These are phyloP conservation scores for Mesocentrotus franciscanus DNA, from an alignment of 53 echinoderm and acorn worm species.

Conservation along the genomic window DNA sequence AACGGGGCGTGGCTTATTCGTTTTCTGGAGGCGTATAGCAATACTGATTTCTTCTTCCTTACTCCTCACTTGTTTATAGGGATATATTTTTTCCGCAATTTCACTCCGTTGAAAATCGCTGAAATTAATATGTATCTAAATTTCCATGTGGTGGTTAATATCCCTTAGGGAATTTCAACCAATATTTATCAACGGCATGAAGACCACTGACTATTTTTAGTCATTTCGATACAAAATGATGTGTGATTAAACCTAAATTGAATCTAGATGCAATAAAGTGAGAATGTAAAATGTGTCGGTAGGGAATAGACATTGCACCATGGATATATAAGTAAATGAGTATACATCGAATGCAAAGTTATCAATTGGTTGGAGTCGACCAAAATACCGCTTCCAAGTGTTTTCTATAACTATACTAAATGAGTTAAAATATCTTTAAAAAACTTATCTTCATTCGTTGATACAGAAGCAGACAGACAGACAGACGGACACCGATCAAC, in stretches of 20 bases:
- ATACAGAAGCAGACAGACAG: neutral
- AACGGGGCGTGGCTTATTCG: conserved; percentile 1
- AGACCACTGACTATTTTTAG: no score
- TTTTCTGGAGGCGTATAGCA: neutral
- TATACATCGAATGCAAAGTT: neutral
- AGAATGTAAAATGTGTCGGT: neutral
- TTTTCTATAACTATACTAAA: no score
- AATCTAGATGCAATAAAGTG: neutral
- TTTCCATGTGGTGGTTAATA: neutral
- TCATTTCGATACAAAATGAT: neutral
- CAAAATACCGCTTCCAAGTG: neutral
- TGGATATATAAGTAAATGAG: no score
- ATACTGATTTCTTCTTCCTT: neutral
- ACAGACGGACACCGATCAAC: no score
- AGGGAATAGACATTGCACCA: neutral
- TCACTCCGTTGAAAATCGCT: neutral
- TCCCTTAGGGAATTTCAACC: neutral
- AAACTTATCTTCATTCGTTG: no score
- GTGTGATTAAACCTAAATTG: neutral
- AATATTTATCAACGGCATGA: no score
- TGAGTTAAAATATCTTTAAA: no score
- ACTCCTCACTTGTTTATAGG: neutral
- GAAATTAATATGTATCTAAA: neutral
- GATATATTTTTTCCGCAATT: neutral
- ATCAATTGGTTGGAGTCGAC: neutral